A percentile compares a stretch with the other conserved stretches of the same genome.
These are phyloP conservation scores for Ochropleura plecta DNA, from an alignment of 2,888 invertebrate species.

Conservation along the genomic window DNA sequence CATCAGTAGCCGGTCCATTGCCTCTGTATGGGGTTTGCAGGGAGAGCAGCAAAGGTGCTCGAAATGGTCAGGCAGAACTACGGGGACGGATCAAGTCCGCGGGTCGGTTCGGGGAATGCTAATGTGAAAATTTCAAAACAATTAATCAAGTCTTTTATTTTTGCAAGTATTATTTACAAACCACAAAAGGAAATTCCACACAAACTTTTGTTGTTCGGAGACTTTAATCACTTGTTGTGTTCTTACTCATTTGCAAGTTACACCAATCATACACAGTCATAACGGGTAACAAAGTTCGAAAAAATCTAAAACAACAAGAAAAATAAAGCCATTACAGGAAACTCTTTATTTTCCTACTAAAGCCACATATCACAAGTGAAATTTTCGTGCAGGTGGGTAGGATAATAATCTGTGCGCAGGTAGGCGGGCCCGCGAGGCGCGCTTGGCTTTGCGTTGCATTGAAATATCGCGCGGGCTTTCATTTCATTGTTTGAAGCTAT, in stretches of 20 bases:
- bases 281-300: background rate
- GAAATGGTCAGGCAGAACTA: too few relatives aligned
- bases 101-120: background rate
- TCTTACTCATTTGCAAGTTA: background rate
- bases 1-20: too few relatives aligned
- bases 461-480: constrained; percentile 82
- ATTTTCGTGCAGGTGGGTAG: constrained; percentile 45
- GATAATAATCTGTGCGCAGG: constrained; percentile 59
- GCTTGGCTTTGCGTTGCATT: constrained; percentile 70
- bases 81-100: too few relatives aligned
- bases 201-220: background rate
- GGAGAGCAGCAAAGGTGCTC: too few relatives aligned
- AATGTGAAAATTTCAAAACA: background rate
- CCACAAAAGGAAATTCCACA: background rate
- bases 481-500: constrained; percentile 87
- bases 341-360: constrained; percentile 17
- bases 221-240: background rate
- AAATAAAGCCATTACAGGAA: constrained; percentile 24
- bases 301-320: background rate
- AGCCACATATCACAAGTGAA: constrained; percentile 26
- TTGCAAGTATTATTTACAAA: too few relatives aligned
- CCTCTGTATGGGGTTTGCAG: too few relatives aligned
- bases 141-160: background rate
- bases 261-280: background rate
- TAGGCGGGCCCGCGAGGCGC: constrained; percentile 62